phyloP scores from a whole-genome alignment of 1,140 invertebrate genomes.

The Tetramorium alpestre region DNA sequence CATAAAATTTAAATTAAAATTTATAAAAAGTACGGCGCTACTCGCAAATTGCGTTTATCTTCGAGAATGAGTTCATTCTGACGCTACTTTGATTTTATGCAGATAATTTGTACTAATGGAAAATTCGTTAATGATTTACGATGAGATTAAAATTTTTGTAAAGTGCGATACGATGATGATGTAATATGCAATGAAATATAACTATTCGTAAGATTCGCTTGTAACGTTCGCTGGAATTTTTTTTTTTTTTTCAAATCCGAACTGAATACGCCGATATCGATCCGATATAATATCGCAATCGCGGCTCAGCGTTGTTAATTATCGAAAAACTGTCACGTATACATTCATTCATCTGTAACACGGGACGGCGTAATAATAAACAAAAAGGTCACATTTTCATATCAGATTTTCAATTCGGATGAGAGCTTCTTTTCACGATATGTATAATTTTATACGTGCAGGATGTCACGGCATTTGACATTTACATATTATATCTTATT shows the following conservation, averaged over 20 bases:
- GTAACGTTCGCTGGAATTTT: background rate
- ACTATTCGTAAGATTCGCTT: background rate
- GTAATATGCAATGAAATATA: background rate
- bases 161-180: background rate
- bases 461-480: background rate
- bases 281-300: background rate
- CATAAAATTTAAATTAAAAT: no score
- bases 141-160: background rate
- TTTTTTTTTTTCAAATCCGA: background rate
- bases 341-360: background rate
- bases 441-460: background rate
- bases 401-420: background rate
- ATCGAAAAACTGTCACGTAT: conserved; percentile 4
- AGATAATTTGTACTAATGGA: no score
- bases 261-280: background rate
- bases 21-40: no score
- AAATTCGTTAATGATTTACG: background rate
- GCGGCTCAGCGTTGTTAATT: background rate
- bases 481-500: background rate
- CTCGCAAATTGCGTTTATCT: no score
- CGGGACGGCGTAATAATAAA: background rate
- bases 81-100: no score
- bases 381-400: background rate
- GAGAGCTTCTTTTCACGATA: background rate
- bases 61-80: no score